Percentiles rank a stretch among this genome's conserved stretches.
Evolutionary conservation across 2,888 invertebrate genomes (phyloP).

Genomic region (Euproctis similis): DNA sequence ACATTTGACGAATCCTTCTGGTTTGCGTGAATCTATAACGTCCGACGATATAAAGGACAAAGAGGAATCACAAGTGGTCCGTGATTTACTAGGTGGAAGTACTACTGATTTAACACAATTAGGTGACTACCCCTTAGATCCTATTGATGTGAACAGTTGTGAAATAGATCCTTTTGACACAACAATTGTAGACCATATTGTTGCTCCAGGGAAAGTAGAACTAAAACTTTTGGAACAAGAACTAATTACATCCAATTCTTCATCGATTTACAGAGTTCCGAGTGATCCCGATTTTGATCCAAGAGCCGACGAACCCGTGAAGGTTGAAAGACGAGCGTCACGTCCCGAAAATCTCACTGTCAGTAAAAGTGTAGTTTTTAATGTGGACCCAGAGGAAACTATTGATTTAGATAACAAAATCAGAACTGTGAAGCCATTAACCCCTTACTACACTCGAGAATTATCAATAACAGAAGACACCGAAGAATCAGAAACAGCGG

Average conservation of each 20-base stretch:
- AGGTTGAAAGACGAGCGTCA: conserved; percentile 75
- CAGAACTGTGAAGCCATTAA: conserved; percentile 82
- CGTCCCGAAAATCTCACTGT: conserved; percentile 76
- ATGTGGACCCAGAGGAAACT: conserved; percentile 55
- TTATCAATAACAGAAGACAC: conserved; percentile 74
- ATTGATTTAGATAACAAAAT: conserved; percentile 77
- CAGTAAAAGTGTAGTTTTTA: conserved; percentile 71
- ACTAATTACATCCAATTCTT: conserved; percentile 73
- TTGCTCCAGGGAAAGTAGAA: conserved; percentile 86
- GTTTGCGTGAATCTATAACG: conserved; percentile 75
- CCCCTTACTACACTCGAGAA: conserved; percentile 86
- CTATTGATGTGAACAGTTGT: conserved; percentile 70
- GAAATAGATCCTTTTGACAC: conserved; percentile 92
- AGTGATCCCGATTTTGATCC: conserved; percentile 91
- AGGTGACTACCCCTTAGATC: conserved; percentile 80
- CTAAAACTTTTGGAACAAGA: conserved; percentile 86
- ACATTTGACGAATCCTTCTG: conserved; percentile 79
- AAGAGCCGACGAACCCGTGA: conserved; percentile 77
- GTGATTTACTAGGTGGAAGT: conserved; percentile 85
- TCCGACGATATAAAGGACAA: conserved; percentile 65
- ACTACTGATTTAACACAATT: conserved; percentile 83
- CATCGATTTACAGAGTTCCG: conserved; percentile 57
- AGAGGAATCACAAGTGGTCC: conserved; percentile 57
- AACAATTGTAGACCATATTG: conserved; percentile 81
- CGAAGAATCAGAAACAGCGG: conserved; percentile 78